Base-by-base conservation (phyloP, 2,797 vertebrate species). In the Artibeus lituratus region DNA sequence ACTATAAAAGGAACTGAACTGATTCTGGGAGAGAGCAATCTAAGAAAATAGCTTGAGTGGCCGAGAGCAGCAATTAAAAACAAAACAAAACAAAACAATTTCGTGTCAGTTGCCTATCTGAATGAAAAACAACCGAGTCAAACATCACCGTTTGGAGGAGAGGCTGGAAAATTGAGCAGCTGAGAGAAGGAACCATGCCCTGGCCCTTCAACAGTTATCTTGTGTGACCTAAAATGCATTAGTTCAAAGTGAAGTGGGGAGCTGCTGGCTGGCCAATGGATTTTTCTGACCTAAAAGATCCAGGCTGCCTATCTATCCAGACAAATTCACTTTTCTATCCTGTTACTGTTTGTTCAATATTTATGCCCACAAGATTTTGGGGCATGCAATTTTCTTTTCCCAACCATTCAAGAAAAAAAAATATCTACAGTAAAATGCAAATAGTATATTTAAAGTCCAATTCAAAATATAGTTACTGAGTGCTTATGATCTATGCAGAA, bases 21-120 rank as follows among this genome's bases (percentile, higher is more conserved):
- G 55, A 82, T 87, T 73, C 81, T 83, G 55, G 62, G 42, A 95
- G 73, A 70, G 14, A 70, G 59, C 29, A 49, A 59, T 95, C 86
- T 91, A 94, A 95, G 94, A 96, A 96, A 97, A 74, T 78, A 80
- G 49, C 65, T 69, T 42, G 47, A 93, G 53, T 83, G 62, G 89
- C 62, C 10, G 5, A 80, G 39, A 94, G 37, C 47, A 92, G 57
- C 78, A 94, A 94, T 74, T 76, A 62, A 70, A 73, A 90, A 77
- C 57, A 62, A 44, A 7, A 89, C 59, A 59, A 59, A 59, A 3
- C 26, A 62, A 59, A 82, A 82, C 47, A 82, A 87, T 42, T 88
- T 94, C 82, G 69, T 51, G 39, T 77, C 51, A 8, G 24, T 42
- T 87, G 62, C 51, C 84, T 55, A 44, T 57, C 26, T 32, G 55